phyloP scores from a whole-genome alignment of 2,797 vertebrate genomes.

The Artibeus lituratus region DNA sequence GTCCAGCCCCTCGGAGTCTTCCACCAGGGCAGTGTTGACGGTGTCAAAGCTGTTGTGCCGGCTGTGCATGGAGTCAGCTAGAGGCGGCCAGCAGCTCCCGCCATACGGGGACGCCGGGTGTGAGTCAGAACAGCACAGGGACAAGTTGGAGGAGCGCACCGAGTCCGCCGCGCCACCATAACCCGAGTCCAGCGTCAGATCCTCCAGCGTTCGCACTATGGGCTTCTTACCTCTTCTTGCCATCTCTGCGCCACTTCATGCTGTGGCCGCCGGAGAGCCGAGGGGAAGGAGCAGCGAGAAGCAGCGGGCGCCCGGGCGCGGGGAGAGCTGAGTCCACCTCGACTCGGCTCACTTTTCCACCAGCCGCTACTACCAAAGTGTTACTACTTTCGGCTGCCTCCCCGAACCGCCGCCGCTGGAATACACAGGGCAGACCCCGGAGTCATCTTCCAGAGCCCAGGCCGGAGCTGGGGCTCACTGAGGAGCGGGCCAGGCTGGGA shows the following conservation, averaged over 20 bases:
- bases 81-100: slow-evolving; percentile 90
- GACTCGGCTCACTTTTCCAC: slow-evolving; percentile 58
- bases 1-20: slow-evolving; percentile 98
- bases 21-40: slow-evolving; percentile 96
- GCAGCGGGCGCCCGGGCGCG: neutral
- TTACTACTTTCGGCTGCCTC: slow-evolving; percentile 58
- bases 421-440: neutral
- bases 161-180: slow-evolving; percentile 99
- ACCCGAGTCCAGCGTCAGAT: slow-evolving; percentile 98
- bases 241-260: slow-evolving; percentile 94
- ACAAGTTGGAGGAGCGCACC: slow-evolving; percentile 97
- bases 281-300: slow-evolving; percentile 5
- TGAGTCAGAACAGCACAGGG: slow-evolving; percentile 96
- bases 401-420: neutral
- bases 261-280: slow-evolving; percentile 85
- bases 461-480: slow-evolving; percentile 3
- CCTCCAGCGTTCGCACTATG: slow-evolving; percentile 95
- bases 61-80: slow-evolving; percentile 98
- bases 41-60: slow-evolving; percentile 98
- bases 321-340: neutral
- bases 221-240: slow-evolving; percentile 97
- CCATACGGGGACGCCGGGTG: slow-evolving; percentile 89
- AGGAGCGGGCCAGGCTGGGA: slow-evolving; percentile 28
- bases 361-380: slow-evolving; percentile 1
- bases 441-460: slow-evolving; percentile 55